phyloP scores from a whole-genome alignment of 2,797 vertebrate species.

The Danio jaintianensis region DNA sequence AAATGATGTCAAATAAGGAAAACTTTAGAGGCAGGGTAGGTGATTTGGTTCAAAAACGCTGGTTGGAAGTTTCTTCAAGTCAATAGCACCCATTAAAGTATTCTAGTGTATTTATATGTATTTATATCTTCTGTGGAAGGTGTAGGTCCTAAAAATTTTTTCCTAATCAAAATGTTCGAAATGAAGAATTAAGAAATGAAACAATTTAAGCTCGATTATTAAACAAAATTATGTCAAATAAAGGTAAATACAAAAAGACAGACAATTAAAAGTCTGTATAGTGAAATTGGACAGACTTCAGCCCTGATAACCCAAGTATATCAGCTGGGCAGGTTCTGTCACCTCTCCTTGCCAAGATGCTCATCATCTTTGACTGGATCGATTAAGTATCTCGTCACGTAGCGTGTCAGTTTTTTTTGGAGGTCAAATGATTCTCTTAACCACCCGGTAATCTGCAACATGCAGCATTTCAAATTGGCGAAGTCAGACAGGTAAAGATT shows the following conservation, averaged over 20 bases:
- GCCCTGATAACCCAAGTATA: background rate
- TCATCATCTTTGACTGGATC: conserved; percentile 43
- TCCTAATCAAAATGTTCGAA: too few relatives aligned
- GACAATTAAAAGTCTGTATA: background rate
- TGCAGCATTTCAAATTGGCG: conserved; percentile 53
- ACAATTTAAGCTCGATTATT: too few relatives aligned
- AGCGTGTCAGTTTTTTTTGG: conserved; percentile 37
- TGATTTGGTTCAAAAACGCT: too few relatives aligned
- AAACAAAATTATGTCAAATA: too few relatives aligned
- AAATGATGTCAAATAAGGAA: too few relatives aligned
- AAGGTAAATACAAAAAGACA: background rate
- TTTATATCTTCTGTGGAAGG: too few relatives aligned
- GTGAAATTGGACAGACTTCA: background rate
- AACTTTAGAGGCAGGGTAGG: too few relatives aligned
- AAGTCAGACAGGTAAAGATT: conserved; percentile 63
- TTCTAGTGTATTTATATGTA: too few relatives aligned
- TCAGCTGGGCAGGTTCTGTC: background rate
- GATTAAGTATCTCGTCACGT: conserved; percentile 27
- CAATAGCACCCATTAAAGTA: too few relatives aligned
- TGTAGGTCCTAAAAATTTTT: too few relatives aligned
- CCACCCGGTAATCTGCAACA: conserved; percentile 55
- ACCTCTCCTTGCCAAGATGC: conserved; percentile 10
- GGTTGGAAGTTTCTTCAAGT: too few relatives aligned
- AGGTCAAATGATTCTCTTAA: conserved; percentile 58
- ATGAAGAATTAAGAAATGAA: too few relatives aligned